phyloP scores from a whole-genome alignment of 1,140 invertebrate genomes.

The Aphis gossypii region DNA sequence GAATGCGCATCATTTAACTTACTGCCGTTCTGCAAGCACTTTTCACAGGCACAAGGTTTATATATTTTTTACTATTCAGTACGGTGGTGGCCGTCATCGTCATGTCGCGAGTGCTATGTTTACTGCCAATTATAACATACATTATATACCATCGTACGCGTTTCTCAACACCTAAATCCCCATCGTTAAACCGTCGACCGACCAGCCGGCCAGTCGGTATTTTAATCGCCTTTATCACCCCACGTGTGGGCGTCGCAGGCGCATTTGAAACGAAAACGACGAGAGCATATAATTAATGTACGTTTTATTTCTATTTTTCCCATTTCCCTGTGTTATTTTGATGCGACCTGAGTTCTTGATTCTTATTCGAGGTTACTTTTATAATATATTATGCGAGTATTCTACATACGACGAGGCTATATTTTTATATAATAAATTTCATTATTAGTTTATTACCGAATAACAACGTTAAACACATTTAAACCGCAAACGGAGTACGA shows the following conservation, averaged over 20 bases:
- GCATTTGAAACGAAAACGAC: neutral
- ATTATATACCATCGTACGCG: neutral
- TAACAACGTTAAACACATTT: neutral
- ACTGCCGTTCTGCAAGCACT: neutral
- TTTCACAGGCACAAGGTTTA: neutral
- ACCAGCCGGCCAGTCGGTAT: neutral
- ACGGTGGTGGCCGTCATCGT: neutral
- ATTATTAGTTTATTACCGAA: neutral
- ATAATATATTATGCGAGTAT: neutral
- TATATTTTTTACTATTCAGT: neutral
- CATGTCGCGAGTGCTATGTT: neutral
- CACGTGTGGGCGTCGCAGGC: neutral
- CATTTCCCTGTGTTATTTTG: neutral
- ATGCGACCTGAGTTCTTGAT: neutral
- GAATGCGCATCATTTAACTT: neutral
- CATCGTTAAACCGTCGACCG: neutral
- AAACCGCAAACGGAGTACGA: neutral
- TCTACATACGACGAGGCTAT: neutral
- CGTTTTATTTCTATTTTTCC: neutral
- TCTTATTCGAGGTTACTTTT: neutral
- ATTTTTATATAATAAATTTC: neutral
- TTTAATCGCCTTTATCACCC: constrained; percentile 24
- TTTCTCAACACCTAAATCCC: constrained; percentile 15
- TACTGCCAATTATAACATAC: constrained; percentile 13
- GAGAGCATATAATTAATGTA: neutral